A percentile compares a stretch with the other conserved stretches of the same genome.
Evolutionary conservation across 2,888 invertebrate genomes (phyloP).

Genomic region (Caenorhabditis sp.): DNA sequence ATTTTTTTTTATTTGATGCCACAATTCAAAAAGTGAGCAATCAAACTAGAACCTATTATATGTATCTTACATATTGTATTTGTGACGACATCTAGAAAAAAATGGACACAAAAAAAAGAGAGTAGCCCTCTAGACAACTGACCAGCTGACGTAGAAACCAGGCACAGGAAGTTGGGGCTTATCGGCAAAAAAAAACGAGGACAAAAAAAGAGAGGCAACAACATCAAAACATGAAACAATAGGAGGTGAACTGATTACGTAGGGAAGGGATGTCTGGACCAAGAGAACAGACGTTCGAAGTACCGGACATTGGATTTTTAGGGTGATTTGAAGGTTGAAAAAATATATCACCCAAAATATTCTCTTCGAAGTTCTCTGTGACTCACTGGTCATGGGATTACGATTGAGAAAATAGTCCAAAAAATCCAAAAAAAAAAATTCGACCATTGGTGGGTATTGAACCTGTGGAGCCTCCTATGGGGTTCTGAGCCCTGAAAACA

Average conservation of each 20-base stretch:
- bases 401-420: too few species aligned
- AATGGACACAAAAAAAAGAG: neutral
- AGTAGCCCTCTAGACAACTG: neutral
- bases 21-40: constrained; percentile 1
- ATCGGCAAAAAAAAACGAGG: neutral
- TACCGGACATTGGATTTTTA: neutral
- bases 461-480: too few species aligned
- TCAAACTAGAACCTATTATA: constrained; percentile 21
- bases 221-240: neutral
- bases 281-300: neutral
- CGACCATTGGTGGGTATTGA: too few species aligned
- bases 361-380: too few species aligned
- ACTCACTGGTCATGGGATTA: too few species aligned
- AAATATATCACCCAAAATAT: too few species aligned
- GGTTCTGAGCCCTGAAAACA: too few species aligned
- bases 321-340: too few species aligned
- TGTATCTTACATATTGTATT: neutral
- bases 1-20: neutral
- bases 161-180: neutral
- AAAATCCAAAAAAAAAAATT: too few species aligned
- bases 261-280: neutral
- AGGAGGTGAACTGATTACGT: neutral
- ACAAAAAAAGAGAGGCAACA: neutral
- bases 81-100: neutral
- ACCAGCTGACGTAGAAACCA: neutral